Conservation (phyloP, 1,140 invertebrate species). For the Kradibia gibbosae region DNA sequence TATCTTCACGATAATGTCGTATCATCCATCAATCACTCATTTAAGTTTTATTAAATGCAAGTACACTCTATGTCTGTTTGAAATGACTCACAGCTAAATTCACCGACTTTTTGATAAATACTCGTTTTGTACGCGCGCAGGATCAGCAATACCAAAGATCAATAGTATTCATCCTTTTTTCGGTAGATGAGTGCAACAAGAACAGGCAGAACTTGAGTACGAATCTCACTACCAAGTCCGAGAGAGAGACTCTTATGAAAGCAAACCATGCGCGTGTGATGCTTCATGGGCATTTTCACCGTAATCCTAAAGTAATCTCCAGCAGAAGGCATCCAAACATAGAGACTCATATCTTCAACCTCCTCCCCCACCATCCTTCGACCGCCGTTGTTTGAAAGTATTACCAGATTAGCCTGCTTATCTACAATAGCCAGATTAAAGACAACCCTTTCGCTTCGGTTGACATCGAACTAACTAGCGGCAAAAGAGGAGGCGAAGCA, state of each 20-base stretch:
- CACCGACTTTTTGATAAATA: no score
- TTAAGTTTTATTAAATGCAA: no score
- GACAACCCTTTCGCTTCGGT: conserved; percentile 19
- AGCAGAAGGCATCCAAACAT: conserved; percentile 37
- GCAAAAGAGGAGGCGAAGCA: not conserved
- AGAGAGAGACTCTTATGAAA: not conserved
- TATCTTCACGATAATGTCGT: no score
- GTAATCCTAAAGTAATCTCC: conserved; percentile 51
- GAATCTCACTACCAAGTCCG: not conserved
- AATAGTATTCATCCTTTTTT: not conserved
- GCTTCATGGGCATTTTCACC: not conserved
- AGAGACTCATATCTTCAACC: not conserved
- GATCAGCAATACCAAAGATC: no score
- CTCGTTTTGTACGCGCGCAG: no score
- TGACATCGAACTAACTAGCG: not conserved
- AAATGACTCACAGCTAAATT: no score
- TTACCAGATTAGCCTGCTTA: conserved; percentile 50
- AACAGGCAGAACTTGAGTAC: not conserved
- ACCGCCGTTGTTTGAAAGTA: conserved; percentile 20
- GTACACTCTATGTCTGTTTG: no score
- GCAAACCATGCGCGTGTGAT: not conserved
- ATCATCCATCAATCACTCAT: no score
- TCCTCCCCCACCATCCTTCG: not conserved
- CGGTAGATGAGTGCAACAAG: not conserved
- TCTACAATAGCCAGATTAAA: conserved; percentile 52